Percentiles rank a stretch among this genome's conserved stretches.
phyloP scores from a whole-genome alignment of 2,113 vertebrate genomes.

The Oplegnathus fasciatus region DNA sequence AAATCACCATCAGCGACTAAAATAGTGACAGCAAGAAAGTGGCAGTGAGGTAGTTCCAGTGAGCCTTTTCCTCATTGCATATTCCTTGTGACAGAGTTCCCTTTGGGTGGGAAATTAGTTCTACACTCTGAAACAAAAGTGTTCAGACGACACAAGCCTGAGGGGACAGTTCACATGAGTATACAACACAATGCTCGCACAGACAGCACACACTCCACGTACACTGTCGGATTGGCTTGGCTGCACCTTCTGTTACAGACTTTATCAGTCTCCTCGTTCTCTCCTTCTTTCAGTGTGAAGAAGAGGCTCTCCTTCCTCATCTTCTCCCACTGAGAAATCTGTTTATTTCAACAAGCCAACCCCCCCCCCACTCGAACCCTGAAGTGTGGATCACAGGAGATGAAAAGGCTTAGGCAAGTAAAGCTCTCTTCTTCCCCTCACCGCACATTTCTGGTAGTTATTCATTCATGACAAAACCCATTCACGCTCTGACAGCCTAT shows the following conservation, averaged over 20 bases:
- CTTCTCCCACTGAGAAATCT: conserved; percentile 60
- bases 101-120: conserved; percentile 65
- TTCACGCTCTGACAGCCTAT: conserved; percentile 84
- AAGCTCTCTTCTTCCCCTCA: conserved; percentile 76
- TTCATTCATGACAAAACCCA: conserved; percentile 88
- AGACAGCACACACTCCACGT: conserved; percentile 36
- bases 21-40: conserved; percentile 21
- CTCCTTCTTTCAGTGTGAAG: conserved; percentile 31
- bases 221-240: conserved; percentile 40
- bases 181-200: conserved; percentile 45
- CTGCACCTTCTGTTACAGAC: conserved; percentile 37
- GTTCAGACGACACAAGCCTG: conserved; percentile 48
- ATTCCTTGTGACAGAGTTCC: conserved; percentile 54
- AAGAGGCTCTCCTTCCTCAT: conserved; percentile 46
- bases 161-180: conserved; percentile 63
- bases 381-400: conserved; percentile 81
- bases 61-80: conserved; percentile 40
- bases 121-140: conserved; percentile 56
- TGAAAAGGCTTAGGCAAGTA: conserved; percentile 82
- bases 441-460: conserved; percentile 82
- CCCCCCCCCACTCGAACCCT: conserved; percentile 51
- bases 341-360: conserved; percentile 71
- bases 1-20: conserved; percentile 19
- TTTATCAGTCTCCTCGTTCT: conserved; percentile 38
- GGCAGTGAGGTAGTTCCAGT: conserved; percentile 9